A percentile compares a stretch with the other conserved stretches of the same genome.
Evolutionary conservation across 1,140 invertebrate genomes (phyloP).

Genomic region (Zaprionus davidi): DNA sequence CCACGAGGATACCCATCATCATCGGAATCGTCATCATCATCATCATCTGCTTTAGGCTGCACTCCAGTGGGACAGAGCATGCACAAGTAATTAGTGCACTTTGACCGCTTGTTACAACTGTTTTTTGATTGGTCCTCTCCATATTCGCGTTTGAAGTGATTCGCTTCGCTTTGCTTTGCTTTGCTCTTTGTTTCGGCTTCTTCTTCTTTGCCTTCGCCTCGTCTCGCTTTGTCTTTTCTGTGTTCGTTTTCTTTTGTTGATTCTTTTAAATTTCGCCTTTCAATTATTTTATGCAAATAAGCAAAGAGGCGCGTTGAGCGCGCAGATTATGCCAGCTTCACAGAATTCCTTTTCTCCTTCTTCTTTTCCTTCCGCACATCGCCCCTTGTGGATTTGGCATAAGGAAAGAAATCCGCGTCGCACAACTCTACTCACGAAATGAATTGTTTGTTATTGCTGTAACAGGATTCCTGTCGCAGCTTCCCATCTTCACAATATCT

Average conservation of each 20-base stretch:
- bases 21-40: slow-evolving; percentile 4
- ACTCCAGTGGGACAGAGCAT: slow-evolving; percentile 25
- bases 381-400: slow-evolving; percentile 15
- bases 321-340: slow-evolving; percentile 81
- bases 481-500: slow-evolving; percentile 5
- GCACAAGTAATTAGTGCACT: slow-evolving; percentile 75
- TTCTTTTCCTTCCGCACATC: not conserved
- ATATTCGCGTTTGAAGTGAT: slow-evolving; percentile 34
- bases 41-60: not conserved
- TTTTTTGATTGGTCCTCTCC: slow-evolving; percentile 22
- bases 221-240: not conserved
- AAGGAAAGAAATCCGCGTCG: slow-evolving; percentile 55
- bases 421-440: slow-evolving; percentile 63
- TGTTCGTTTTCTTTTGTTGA: slow-evolving; percentile 62
- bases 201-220: slow-evolving; percentile 26
- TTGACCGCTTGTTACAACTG: slow-evolving; percentile 51
- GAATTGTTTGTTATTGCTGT: slow-evolving; percentile 78
- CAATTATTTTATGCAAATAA: slow-evolving; percentile 83
- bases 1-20: slow-evolving; percentile 35
- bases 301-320: slow-evolving; percentile 62
- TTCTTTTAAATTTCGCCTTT: slow-evolving; percentile 82
- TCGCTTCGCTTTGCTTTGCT: not conserved
- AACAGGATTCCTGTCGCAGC: slow-evolving; percentile 31
- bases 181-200: slow-evolving; percentile 17
- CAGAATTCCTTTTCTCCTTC: slow-evolving; percentile 53